Conservation (phyloP, 1,140 invertebrate species). For the Drosophila novamexicana region DNA sequence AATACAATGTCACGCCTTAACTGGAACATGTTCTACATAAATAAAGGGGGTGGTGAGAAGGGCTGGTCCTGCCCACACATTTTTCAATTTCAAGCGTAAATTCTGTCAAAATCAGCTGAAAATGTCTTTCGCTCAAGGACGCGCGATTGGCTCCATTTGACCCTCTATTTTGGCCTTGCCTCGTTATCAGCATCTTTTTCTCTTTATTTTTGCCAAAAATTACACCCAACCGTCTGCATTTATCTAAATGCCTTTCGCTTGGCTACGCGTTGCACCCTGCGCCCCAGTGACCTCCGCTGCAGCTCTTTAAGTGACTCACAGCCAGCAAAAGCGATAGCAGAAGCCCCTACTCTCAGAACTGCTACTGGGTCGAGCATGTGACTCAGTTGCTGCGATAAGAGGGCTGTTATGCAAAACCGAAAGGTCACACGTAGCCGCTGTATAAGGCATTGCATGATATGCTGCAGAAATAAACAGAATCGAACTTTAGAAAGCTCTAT, state of each 20-base stretch:
- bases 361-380: neutral
- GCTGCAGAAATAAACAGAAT: neutral
- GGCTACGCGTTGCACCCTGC: slow-evolving; percentile 6
- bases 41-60: neutral
- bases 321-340: slow-evolving; percentile 6
- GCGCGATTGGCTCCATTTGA: slow-evolving; percentile 32
- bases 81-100: slow-evolving; percentile 21
- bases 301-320: slow-evolving; percentile 10
- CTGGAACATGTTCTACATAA: slow-evolving; percentile 11
- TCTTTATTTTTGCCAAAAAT: slow-evolving; percentile 26
- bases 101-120: slow-evolving; percentile 59
- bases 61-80: neutral
- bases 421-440: neutral
- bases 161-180: slow-evolving; percentile 39
- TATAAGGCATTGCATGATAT: neutral
- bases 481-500: neutral
- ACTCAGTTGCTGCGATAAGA: slow-evolving; percentile 3
- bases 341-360: neutral
- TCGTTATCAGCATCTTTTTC: slow-evolving; percentile 30
- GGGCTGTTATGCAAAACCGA: neutral
- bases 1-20: neutral
- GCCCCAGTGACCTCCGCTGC: neutral
- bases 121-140: slow-evolving; percentile 44
- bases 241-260: slow-evolving; percentile 39
- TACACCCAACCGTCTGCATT: slow-evolving; percentile 54